Evolutionary conservation across 92 coral and sea anemone species (phyloP).

Genomic region (Scolanthus callimorphus): DNA sequence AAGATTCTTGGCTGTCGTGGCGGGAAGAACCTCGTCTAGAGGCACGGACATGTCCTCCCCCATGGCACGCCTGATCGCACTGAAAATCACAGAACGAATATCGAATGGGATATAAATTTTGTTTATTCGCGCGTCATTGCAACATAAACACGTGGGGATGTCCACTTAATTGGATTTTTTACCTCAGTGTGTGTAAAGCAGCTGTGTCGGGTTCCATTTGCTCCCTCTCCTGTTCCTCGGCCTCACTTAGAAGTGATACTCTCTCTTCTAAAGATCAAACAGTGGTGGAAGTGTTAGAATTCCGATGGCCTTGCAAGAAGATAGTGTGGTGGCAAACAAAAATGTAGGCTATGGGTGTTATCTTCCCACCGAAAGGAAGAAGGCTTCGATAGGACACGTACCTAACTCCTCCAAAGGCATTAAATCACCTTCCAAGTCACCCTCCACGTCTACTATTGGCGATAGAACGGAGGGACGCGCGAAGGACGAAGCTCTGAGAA

Average conservation of each 20-base stretch:
- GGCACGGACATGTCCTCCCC: slow-evolving; percentile 8
- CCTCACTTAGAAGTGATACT: background rate
- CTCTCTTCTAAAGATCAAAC: background rate
- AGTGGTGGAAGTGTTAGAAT: too few species aligned
- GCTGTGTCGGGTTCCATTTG: background rate
- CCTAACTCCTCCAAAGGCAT: slow-evolving; percentile 29
- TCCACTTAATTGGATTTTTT: too few species aligned
- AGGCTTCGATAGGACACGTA: too few species aligned
- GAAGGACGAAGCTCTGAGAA: slow-evolving; percentile 6
- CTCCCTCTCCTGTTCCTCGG: background rate
- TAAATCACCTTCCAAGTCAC: slow-evolving; percentile 10
- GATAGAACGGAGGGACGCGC: slow-evolving; percentile 14
- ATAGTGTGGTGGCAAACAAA: too few species aligned
- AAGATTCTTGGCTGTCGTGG: slow-evolving; percentile 22
- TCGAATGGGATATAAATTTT: too few species aligned
- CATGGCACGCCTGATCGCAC: slow-evolving; percentile 37
- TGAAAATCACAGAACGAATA: too few species aligned
- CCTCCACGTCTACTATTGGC: slow-evolving; percentile 33
- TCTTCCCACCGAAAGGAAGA: too few species aligned
- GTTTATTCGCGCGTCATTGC: too few species aligned
- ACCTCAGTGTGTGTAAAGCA: slow-evolving; percentile 2
- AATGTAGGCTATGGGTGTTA: too few species aligned
- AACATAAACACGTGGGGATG: too few species aligned
- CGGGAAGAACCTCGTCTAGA: slow-evolving; percentile 17
- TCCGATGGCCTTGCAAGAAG: too few species aligned